Evolutionary conservation across 2,888 invertebrate species (phyloP), one percentile per base, ranked within the genome.

Genomic region (Rhorus exstirpatorius): DNA sequence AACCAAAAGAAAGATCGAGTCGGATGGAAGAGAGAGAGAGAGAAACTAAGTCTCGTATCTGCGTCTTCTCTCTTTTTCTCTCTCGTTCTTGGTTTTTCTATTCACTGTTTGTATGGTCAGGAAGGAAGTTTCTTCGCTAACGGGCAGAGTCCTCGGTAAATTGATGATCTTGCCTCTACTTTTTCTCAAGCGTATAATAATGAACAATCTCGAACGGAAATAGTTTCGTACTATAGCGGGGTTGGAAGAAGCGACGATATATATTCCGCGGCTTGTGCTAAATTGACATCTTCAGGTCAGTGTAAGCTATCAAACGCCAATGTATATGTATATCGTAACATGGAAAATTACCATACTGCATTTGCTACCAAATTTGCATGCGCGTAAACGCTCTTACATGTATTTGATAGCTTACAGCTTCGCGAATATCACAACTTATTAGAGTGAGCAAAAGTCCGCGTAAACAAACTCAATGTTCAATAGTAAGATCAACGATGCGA

Each of bases 391-490:
- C n/a, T n/a, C n/a, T 31, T 31, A 3, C 31, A 31, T 31, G 3
- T 3, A 31, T 31, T 31, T 31, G 31, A 31, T 31, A 31, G n/a
- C n/a, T n/a, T n/a, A n/a, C n/a, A n/a, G n/a, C n/a, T n/a, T n/a
- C n/a, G n/a, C n/a, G n/a, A n/a, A n/a, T n/a, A n/a, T n/a, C n/a
- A n/a, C n/a, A n/a, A n/a, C n/a, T n/a, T n/a, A n/a, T n/a, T n/a
- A n/a, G n/a, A n/a, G n/a, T n/a, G n/a, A n/a, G n/a, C n/a, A n/a
- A n/a, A n/a, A n/a, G n/a, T n/a, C n/a, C n/a, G n/a, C n/a, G n/a
- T n/a, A n/a, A n/a, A n/a, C n/a, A n/a, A n/a, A n/a, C 14, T 74
- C 55, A 63, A 78, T 75, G 74, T 58, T 78, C 74, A 70, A 74
- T 70, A 68, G 31, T 14, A 41, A 78, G 61, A 55, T 46, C 61